phyloP scores from a whole-genome alignment of 2,888 invertebrate genomes.

The Coenonympha glycerion region DNA sequence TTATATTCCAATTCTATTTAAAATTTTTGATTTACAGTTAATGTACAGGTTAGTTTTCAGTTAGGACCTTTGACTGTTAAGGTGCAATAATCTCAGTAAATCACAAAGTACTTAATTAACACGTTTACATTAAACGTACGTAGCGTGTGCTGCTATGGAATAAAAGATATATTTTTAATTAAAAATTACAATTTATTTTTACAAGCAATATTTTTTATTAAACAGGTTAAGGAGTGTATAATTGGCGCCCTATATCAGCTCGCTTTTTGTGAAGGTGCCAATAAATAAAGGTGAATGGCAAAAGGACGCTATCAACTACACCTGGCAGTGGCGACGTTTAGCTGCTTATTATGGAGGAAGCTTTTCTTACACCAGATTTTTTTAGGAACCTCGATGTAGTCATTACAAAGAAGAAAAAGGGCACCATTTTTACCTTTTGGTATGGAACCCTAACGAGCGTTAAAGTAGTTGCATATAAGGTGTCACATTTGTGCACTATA shows the following conservation, averaged over 20 bases:
- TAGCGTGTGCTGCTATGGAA: not conserved
- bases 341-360: slow-evolving; percentile 35
- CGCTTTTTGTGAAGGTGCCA: slow-evolving; percentile 41
- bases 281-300: slow-evolving; percentile 59
- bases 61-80: too few relatives aligned
- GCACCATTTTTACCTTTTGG: too few relatives aligned
- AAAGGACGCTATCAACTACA: slow-evolving; percentile 61
- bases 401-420: too few relatives aligned
- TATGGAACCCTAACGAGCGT: too few relatives aligned
- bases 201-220: not conserved
- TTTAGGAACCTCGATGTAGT: not conserved
- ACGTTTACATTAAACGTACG: too few relatives aligned
- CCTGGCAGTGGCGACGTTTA: slow-evolving; percentile 52
- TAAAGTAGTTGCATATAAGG: too few relatives aligned
- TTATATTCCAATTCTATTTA: too few relatives aligned
- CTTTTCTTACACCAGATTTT: slow-evolving; percentile 27
- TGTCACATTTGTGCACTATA: too few relatives aligned
- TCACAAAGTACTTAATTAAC: too few relatives aligned
- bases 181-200: not conserved
- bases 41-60: too few relatives aligned
- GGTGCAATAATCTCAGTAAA: too few relatives aligned
- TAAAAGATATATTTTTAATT: not conserved
- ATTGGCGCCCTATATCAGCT: slow-evolving; percentile 35
- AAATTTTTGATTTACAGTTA: too few relatives aligned
- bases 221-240: slow-evolving; percentile 13